Percentiles rank a stretch among this genome's conserved stretches.
phyloP scores from a whole-genome alignment of 2,797 vertebrate genomes.

The Chrysocyon brachyurus region DNA sequence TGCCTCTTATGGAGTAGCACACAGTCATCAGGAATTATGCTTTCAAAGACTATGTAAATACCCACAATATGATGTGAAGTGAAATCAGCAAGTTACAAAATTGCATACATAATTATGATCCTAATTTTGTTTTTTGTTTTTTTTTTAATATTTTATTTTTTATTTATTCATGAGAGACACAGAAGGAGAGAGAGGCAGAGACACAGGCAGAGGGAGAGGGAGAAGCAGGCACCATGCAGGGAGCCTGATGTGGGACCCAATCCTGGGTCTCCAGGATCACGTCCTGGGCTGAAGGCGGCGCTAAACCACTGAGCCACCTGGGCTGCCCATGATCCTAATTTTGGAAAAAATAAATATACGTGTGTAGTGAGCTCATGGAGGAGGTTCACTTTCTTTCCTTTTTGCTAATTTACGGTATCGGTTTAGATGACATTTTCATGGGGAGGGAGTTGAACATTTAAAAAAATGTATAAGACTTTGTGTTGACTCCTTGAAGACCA shows the following conservation, averaged over 20 bases:
- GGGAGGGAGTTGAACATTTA: neutral
- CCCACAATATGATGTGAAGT: neutral
- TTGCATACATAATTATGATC: neutral
- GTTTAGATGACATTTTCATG: neutral
- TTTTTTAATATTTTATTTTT: no score
- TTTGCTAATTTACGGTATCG: neutral
- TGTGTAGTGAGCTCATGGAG: neutral
- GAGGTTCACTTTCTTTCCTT: accelerated
- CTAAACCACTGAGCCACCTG: no score
- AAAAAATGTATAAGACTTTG: neutral
- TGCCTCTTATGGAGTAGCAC: neutral
- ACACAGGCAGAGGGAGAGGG: no score
- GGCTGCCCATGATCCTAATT: neutral
- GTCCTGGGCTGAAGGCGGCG: no score
- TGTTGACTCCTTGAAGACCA: neutral
- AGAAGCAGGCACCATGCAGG: no score
- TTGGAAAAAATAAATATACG: neutral
- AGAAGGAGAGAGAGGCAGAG: no score
- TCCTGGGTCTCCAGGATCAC: no score
- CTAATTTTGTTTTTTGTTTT: neutral
- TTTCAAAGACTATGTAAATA: constrained; percentile 3
- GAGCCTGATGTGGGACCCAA: no score
- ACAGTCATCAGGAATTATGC: neutral
- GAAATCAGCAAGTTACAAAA: neutral
- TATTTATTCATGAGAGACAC: no score